phyloP scores from a whole-genome alignment of 1,140 invertebrate species.

The Aphis craccivora region DNA sequence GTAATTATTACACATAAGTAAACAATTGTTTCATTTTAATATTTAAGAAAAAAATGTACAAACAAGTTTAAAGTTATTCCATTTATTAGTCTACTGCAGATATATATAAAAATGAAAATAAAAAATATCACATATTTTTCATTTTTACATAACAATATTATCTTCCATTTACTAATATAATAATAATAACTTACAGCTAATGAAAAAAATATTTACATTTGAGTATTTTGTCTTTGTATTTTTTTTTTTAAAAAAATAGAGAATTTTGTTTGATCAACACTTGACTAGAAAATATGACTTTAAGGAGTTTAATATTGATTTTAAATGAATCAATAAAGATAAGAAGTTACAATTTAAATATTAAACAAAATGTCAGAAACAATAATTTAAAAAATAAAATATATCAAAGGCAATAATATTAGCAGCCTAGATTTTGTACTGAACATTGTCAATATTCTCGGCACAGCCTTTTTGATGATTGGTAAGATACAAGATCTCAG shows the following conservation, averaged over 20 bases:
- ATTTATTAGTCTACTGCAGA: background rate
- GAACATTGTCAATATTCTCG: conserved; percentile 46
- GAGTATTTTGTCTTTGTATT: background rate
- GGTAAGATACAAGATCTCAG: conserved; percentile 42
- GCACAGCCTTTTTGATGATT: conserved; percentile 57
- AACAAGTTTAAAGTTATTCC: background rate
- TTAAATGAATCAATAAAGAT: background rate
- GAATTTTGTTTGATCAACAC: conserved; percentile 49
- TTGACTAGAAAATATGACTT: conserved; percentile 51
- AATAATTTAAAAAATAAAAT: background rate
- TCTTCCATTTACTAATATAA: background rate
- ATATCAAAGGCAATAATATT: background rate
- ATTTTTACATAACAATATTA: conserved; percentile 26
- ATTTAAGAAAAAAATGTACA: background rate
- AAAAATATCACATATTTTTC: conserved; percentile 52
- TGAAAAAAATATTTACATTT: background rate
- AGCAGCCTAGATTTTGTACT: conserved; percentile 34
- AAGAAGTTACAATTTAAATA: background rate
- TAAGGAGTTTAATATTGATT: conserved; percentile 24
- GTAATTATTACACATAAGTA: background rate
- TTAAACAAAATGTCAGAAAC: background rate
- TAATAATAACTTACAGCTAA: conserved; percentile 14
- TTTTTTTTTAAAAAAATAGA: background rate
- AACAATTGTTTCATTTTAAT: background rate
- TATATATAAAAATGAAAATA: conserved; percentile 31